phyloP scores from a whole-genome alignment of 2,113 vertebrate species.

The Rhodinocichla rosea region DNA sequence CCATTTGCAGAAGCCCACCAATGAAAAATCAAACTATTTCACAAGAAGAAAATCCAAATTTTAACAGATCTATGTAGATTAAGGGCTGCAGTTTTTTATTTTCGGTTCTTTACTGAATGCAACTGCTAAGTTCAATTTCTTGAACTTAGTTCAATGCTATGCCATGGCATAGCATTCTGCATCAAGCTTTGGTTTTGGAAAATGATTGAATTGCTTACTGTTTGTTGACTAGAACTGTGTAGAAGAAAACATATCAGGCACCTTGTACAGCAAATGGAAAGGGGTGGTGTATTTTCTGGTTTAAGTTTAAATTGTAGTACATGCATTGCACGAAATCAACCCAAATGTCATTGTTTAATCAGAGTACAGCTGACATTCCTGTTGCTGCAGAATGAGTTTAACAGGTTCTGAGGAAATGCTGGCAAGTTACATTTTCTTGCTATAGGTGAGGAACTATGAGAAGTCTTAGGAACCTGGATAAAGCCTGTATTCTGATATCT shows the following conservation, averaged over 20 bases:
- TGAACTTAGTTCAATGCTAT: no score
- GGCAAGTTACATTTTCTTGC: background rate
- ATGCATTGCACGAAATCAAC: background rate
- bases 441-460: background rate
- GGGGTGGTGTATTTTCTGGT: background rate
- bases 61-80: background rate
- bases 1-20: slow-evolving; percentile 69
- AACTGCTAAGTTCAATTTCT: background rate
- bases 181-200: background rate
- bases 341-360: background rate
- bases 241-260: background rate
- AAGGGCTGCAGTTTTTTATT: background rate
- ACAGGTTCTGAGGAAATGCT: background rate
- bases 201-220: background rate
- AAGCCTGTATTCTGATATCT: background rate
- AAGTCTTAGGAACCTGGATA: background rate
- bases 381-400: background rate
- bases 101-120: background rate
- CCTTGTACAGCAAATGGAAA: background rate
- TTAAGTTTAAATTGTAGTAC: background rate
- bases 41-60: background rate
- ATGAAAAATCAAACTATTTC: background rate
- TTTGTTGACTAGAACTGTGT: background rate
- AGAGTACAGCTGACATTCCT: background rate
- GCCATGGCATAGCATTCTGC: background rate